These are phyloP conservation scores for Spilarctia lutea DNA, from an alignment of 2,888 invertebrate genomes.

Conservation along the genomic window DNA sequence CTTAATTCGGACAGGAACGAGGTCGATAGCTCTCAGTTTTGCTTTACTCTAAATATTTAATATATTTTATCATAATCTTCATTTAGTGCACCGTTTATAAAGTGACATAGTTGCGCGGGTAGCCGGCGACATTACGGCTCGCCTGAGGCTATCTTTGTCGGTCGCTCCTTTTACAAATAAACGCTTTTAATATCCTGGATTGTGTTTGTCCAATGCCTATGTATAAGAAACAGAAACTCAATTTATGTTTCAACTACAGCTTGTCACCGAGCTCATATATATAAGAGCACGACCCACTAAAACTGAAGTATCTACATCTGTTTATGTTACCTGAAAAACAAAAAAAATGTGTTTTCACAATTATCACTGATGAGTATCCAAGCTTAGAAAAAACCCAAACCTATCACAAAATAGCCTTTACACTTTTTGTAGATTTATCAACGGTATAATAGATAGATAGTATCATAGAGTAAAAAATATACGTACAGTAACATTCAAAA, in stretches of 20 bases:
- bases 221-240: conserved; percentile 10
- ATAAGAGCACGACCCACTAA: too few species aligned
- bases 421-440: too few species aligned
- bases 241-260: neutral
- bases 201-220: conserved; percentile 20
- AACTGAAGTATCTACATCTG: too few species aligned
- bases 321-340: too few species aligned
- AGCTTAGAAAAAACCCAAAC: too few species aligned
- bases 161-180: conserved; percentile 30
- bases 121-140: conserved; percentile 18
- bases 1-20: neutral
- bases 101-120: conserved; percentile 3
- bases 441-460: too few species aligned
- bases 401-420: too few species aligned
- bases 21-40: neutral
- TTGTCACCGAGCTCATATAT: too few species aligned
- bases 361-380: too few species aligned
- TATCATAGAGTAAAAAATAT: too few species aligned
- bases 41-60: neutral
- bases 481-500: too few species aligned
- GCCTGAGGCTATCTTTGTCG: conserved; percentile 31
- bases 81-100: conserved; percentile 20
- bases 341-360: too few species aligned
- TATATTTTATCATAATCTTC: conserved; percentile 8
- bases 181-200: conserved; percentile 38